phyloP scores from a whole-genome alignment of 1,140 invertebrate genomes.

The Neuroterus valhalla region DNA sequence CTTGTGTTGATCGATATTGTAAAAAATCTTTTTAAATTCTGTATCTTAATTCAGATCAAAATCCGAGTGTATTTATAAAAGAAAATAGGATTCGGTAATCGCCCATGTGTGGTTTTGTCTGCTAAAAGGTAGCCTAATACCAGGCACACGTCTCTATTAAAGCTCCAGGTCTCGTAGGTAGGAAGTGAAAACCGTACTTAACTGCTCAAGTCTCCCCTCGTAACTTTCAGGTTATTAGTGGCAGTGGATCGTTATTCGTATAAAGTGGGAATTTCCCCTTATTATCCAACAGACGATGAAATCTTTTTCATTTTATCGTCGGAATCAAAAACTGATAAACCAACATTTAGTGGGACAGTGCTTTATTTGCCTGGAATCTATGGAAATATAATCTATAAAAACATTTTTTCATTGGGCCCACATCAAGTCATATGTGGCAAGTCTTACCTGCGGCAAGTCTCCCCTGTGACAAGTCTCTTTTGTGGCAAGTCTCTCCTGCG shows the following conservation, averaged over 20 bases:
- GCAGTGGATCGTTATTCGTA: conserved; percentile 6
- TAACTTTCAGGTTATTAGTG: neutral
- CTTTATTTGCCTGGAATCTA: conserved; percentile 9
- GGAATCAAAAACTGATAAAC: conserved; percentile 30
- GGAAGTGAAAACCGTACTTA: conserved; percentile 19
- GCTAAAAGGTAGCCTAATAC: conserved; percentile 17
- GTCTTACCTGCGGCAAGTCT: no score
- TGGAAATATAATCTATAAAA: conserved; percentile 7
- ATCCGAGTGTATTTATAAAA: neutral
- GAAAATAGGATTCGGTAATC: neutral
- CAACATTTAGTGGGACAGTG: conserved; percentile 33
- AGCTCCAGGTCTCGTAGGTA: conserved; percentile 15
- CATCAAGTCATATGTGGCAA: no score
- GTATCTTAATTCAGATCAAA: neutral
- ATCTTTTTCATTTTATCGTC: conserved; percentile 42
- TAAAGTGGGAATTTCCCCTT: conserved; percentile 20
- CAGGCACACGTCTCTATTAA: conserved; percentile 25
- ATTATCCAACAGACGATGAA: conserved; percentile 41
- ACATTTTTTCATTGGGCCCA: neutral
- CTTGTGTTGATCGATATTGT: no score
- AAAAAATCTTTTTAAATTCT: no score
- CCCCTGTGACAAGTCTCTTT: no score
- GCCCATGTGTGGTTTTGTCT: neutral
- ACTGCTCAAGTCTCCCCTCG: conserved; percentile 19
- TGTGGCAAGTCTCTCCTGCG: no score